Base-by-base conservation (phyloP, 2,113 vertebrate genomes). In the Ascaphus truei region DNA sequence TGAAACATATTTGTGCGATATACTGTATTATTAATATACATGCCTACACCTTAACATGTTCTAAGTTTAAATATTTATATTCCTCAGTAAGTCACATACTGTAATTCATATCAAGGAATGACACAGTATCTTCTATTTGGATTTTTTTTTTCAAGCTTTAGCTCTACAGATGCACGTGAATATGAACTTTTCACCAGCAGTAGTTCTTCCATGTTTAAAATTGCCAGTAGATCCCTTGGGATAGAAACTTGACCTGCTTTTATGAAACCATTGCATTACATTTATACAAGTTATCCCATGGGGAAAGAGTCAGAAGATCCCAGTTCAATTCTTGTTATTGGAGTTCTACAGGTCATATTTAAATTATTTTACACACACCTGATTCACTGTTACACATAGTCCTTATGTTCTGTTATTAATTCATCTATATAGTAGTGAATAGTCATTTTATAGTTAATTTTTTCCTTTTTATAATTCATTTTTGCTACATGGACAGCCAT, bases 181-280 rank as follows among this genome's bases (percentile, higher is more conserved):
- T 83, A 84, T 84, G 78, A 89, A 87, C 81, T 81, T 84, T 78
- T 78, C 84, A 79, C 81, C 80, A 80, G 74, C 45, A 86, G 80
- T 76, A 80, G 73, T 69, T 77, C 80, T 87, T 75, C 84, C 76
- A 79, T 85, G 82, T 83, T 85, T 91, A 79, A 86, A 80, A 85
- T 84, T 85, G 86, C 81, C 80, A 74, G 72, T 80, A 77, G 77
- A 86, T 68, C 85, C 83, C 82, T 50, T 84, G 86, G 83, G 86
- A 88, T 68, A 81, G 82, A 88, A 88, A 86, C 83, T 85, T 89
- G 87, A 91, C 85, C 86, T 87, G 86, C 81, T 88, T 92, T 92
- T 88, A 88, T 87, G 88, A 89, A 89, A 89, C 83, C 84, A 86
- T 85, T 87, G 88, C 89, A 89, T 91, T 89, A 90, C 85, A 87